These are phyloP conservation scores for Drymonia ruficornis DNA, from an alignment of 2,888 invertebrate species.

Conservation along the genomic window DNA sequence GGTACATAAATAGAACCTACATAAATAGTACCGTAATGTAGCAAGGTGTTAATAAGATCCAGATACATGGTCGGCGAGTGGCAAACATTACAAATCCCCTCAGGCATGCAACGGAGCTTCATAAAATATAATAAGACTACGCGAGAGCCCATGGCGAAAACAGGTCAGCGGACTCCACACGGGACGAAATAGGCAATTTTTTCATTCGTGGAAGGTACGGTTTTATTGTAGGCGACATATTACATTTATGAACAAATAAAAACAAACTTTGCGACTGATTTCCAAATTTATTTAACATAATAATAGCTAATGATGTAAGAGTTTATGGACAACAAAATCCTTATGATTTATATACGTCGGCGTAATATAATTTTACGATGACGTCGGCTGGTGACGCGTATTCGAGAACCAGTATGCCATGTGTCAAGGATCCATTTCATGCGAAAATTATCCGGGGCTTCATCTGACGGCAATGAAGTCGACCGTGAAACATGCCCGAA, in stretches of 20 bases:
- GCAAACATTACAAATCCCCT: conserved; percentile 64
- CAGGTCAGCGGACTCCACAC: conserved; percentile 53
- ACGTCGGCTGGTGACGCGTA: conserved; percentile 19
- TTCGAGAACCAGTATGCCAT: conserved; percentile 20
- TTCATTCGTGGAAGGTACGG: conserved; percentile 21
- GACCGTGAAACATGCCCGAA: conserved; percentile 47
- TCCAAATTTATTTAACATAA: conserved; percentile 11
- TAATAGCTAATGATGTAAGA: conserved; percentile 24
- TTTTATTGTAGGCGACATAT: conserved; percentile 25
- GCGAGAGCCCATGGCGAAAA: conserved; percentile 55
- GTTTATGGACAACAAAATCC: conserved; percentile 27
- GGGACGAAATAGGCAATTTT: conserved; percentile 27
- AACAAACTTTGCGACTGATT: not conserved
- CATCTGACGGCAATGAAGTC: conserved; percentile 53
- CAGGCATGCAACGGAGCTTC: conserved; percentile 65
- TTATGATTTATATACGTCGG: conserved; percentile 21
- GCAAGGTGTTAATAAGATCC: conserved; percentile 66
- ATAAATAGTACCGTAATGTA: conserved; percentile 61
- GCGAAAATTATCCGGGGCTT: conserved; percentile 51
- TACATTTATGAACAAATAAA: conserved; percentile 6
- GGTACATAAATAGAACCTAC: conserved; percentile 22
- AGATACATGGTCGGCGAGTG: conserved; percentile 61
- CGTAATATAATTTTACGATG: conserved; percentile 27
- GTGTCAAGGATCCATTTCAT: conserved; percentile 43
- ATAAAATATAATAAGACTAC: conserved; percentile 81